These are phyloP conservation scores for Tyria jacobaeae DNA, from an alignment of 2,888 invertebrate species.

Conservation along the genomic window DNA sequence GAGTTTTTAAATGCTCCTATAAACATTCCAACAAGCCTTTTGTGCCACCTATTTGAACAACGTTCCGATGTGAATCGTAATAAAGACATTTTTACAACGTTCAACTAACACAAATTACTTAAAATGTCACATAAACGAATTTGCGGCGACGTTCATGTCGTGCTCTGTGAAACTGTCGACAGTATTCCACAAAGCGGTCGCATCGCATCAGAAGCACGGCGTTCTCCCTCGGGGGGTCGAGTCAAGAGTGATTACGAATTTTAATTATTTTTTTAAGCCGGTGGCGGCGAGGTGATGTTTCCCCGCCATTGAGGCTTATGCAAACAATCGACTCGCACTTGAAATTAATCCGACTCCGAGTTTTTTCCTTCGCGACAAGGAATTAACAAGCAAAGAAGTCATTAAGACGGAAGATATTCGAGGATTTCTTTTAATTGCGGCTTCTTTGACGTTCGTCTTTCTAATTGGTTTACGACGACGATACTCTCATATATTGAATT, in stretches of 20 bases:
- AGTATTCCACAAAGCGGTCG: constrained; percentile 57
- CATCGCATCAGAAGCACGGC: constrained; percentile 63
- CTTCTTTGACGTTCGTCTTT: constrained; percentile 78
- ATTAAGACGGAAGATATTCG: constrained; percentile 85
- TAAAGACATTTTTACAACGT: constrained; percentile 72
- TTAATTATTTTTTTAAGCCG: constrained; percentile 87
- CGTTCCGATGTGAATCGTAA: constrained; percentile 64
- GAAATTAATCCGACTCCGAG: constrained; percentile 84
- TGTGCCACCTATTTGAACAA: constrained; percentile 70
- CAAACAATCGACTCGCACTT: constrained; percentile 87
- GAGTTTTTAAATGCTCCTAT: constrained; percentile 77
- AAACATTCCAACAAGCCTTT: constrained; percentile 76
- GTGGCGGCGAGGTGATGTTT: constrained; percentile 85
- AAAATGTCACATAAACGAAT: constrained; percentile 66
- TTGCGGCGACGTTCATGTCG: constrained; percentile 63
- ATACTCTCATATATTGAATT: constrained; percentile 76
- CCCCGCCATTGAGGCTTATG: constrained; percentile 83
- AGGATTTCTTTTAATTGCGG: constrained; percentile 85
- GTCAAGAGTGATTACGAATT: constrained; percentile 87
- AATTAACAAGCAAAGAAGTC: constrained; percentile 87
- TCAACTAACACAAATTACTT: constrained; percentile 65
- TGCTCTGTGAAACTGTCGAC: constrained; percentile 56
- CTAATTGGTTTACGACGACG: constrained; percentile 83
- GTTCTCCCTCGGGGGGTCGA: constrained; percentile 72
- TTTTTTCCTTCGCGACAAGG: constrained; percentile 85